Evolutionary conservation across 2,113 vertebrate genomes (phyloP).

Genomic region (Lampris incognitus): DNA sequence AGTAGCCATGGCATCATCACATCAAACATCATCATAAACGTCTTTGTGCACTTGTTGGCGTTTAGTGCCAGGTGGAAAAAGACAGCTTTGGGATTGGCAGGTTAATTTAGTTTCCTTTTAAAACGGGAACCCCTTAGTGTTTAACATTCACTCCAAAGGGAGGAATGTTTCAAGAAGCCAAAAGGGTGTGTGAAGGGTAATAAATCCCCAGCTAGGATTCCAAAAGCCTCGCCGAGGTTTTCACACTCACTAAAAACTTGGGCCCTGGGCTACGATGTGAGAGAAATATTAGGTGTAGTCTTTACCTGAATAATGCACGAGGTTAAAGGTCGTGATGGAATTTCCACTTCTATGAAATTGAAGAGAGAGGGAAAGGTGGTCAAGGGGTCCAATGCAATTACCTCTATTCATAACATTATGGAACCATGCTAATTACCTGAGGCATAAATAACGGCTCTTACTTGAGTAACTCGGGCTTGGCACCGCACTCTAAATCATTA

Average conservation of each 20-base stretch:
- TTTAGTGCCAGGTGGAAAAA: constrained; percentile 46
- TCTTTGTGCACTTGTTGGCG: constrained; percentile 56
- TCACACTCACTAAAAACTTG: constrained; percentile 68
- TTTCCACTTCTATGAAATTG: constrained; percentile 71
- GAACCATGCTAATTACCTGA: constrained; percentile 64
- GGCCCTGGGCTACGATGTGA: constrained; percentile 59
- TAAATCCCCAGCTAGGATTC: constrained; percentile 77
- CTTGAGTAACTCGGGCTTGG: constrained; percentile 46
- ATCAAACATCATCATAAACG: constrained; percentile 40
- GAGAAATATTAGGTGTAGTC: constrained; percentile 55
- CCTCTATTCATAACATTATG: constrained; percentile 57
- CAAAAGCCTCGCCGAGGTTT: constrained; percentile 68
- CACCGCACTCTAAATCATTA: constrained; percentile 45
- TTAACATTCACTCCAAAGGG: constrained; percentile 82
- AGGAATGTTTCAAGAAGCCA: constrained; percentile 77
- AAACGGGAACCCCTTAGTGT: constrained; percentile 76
- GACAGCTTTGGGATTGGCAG: constrained; percentile 63
- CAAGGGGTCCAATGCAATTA: constrained; percentile 61
- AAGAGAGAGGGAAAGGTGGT: constrained; percentile 49
- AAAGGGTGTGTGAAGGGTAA: constrained; percentile 78
- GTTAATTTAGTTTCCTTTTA: constrained; percentile 79
- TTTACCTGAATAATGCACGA: constrained; percentile 76
- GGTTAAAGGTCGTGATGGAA: constrained; percentile 70
- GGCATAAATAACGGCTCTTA: constrained; percentile 66
- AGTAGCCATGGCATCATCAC: no score